phyloP scores from a whole-genome alignment of 2,113 vertebrate species.

The Burhinus oedicnemus region DNA sequence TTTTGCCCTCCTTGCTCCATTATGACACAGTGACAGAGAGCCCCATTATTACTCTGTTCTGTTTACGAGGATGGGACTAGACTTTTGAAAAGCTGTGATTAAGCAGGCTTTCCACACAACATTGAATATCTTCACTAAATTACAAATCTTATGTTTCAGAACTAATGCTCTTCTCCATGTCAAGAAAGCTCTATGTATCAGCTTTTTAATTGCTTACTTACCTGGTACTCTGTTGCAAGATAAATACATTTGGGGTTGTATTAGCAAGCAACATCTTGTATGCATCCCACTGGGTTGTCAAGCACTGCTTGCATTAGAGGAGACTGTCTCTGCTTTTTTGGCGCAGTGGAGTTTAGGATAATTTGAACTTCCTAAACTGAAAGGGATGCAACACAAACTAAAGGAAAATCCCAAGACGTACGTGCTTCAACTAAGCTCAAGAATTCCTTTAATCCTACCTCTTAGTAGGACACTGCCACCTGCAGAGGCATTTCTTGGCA shows the following conservation, averaged over 20 bases:
- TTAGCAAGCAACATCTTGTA: not conserved
- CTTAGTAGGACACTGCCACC: conserved; percentile 25
- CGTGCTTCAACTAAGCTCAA: conserved; percentile 27
- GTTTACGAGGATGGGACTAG: conserved; percentile 52
- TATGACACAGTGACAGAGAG: conserved; percentile 75
- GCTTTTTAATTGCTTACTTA: conserved; percentile 33
- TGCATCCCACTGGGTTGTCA: not conserved
- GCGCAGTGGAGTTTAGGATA: not conserved
- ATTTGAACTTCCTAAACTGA: not conserved
- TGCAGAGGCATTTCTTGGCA: conserved; percentile 48
- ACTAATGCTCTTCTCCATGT: not conserved
- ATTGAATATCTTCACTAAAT: not conserved
- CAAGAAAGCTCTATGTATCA: not conserved
- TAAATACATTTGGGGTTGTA: not conserved
- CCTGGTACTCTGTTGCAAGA: not conserved
- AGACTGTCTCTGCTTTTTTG: not conserved
- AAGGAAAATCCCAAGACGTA: not conserved
- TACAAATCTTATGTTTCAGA: not conserved
- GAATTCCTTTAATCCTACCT: conserved; percentile 35
- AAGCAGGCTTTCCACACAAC: not conserved
- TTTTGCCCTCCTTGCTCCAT: conserved; percentile 64
- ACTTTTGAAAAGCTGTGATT: conserved; percentile 43
- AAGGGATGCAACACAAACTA: not conserved
- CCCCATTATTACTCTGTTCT: conserved; percentile 70
- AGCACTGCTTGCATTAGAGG: not conserved